These are phyloP conservation scores for Chymomyza costata DNA, from an alignment of 1,140 invertebrate genomes.

Conservation along the genomic window DNA sequence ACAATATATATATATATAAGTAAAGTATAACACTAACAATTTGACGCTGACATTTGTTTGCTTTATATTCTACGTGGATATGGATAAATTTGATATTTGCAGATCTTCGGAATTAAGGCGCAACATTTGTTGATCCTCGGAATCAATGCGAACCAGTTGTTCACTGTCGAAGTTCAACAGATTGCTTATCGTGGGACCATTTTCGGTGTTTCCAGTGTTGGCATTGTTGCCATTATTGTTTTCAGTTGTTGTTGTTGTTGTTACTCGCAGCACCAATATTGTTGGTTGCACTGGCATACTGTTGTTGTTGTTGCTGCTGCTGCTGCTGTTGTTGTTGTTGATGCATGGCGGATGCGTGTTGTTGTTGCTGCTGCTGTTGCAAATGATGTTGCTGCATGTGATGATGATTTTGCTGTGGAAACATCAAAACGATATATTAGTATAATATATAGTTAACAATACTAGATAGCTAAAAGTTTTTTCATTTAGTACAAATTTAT, in stretches of 20 bases:
- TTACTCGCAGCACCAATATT: slow-evolving; percentile 14
- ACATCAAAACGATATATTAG: background rate
- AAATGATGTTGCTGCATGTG: slow-evolving; percentile 51
- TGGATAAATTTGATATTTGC: slow-evolving; percentile 68
- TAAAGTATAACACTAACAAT: slow-evolving; percentile 39
- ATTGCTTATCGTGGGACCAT: slow-evolving; percentile 70
- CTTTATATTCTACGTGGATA: slow-evolving; percentile 54
- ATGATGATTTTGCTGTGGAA: slow-evolving; percentile 42
- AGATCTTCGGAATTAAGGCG: slow-evolving; percentile 76
- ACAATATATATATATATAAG: slow-evolving; percentile 20
- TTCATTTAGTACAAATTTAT: no score
- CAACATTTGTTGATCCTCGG: slow-evolving; percentile 76
- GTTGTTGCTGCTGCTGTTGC: slow-evolving; percentile 51
- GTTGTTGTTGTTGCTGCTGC: slow-evolving; percentile 34
- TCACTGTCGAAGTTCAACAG: slow-evolving; percentile 76
- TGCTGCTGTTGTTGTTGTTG: slow-evolving; percentile 35
- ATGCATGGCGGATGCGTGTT: no score
- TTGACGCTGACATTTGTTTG: slow-evolving; percentile 18
- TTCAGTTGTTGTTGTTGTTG: slow-evolving; percentile 15
- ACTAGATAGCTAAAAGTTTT: no score
- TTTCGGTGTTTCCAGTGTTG: slow-evolving; percentile 40
- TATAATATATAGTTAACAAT: no score
- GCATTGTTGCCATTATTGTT: slow-evolving; percentile 22
- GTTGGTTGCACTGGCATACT: slow-evolving; percentile 20
- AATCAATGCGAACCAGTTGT: slow-evolving; percentile 75